Percentiles rank a stretch among this genome's conserved stretches.
phyloP scores from a whole-genome alignment of 30 jellyfish, hydroid and myxozoan species.

The Euphysa ruthae region DNA sequence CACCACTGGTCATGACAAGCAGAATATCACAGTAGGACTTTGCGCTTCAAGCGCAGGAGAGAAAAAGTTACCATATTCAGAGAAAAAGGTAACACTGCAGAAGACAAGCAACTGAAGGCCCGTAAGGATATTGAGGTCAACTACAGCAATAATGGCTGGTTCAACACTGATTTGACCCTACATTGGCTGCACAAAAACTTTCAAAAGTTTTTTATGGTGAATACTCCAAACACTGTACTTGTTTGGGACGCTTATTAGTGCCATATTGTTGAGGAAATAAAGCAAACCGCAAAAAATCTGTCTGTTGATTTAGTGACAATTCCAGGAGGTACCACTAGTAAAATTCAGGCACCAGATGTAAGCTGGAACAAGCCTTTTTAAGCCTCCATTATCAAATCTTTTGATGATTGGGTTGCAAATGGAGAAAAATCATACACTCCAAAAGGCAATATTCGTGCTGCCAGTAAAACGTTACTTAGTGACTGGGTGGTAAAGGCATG shows the following conservation, averaged over 20 bases:
- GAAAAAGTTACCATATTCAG: neutral
- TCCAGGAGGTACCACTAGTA: neutral
- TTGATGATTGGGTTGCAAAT: neutral
- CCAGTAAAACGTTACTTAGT: neutral
- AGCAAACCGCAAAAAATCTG: neutral
- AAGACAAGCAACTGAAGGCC: neutral
- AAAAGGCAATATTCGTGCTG: neutral
- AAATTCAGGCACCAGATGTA: constrained; percentile 10
- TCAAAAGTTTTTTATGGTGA: too few species aligned
- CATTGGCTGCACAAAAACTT: too few species aligned
- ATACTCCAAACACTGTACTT: neutral
- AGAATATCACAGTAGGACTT: constrained; percentile 8
- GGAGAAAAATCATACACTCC: too few species aligned
- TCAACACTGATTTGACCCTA: constrained; percentile 3
- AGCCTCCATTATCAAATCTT: neutral
- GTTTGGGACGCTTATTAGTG: neutral
- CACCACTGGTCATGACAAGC: constrained; percentile 18
- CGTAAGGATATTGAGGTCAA: constrained; percentile 2
- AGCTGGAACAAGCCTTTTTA: constrained; percentile 11
- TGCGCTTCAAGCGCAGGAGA: constrained; percentile 8
- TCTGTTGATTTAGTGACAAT: neutral
- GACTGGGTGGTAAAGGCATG: constrained; percentile 14
- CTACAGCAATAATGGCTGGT: neutral
- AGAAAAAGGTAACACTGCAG: constrained; percentile 2
- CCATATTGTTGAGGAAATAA: neutral